Conservation (phyloP, 2,888 invertebrate species). For the Lypha dubia region DNA sequence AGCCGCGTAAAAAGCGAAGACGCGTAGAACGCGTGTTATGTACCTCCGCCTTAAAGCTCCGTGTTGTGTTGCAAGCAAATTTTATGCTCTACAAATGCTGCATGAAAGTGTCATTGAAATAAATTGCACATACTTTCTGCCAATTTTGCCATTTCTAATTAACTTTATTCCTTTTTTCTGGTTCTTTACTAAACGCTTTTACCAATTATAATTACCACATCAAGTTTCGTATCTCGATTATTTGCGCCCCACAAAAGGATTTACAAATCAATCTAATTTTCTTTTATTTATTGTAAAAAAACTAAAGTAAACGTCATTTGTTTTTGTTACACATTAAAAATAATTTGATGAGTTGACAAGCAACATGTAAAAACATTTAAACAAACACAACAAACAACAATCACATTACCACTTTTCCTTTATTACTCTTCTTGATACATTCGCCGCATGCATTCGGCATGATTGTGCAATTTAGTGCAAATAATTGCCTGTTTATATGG, state of each 20-base stretch:
- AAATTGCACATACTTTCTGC: no score
- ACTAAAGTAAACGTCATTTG: no score
- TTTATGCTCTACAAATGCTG: no score
- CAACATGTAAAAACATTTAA: conserved; percentile 57
- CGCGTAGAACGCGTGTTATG: no score
- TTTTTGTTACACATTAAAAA: conserved; percentile 36
- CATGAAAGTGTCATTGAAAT: no score
- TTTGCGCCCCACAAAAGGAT: background rate
- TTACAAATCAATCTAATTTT: background rate
- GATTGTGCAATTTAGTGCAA: conserved; percentile 34
- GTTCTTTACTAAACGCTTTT: background rate
- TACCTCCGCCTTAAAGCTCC: no score
- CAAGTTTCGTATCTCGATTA: background rate
- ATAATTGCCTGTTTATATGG: conserved; percentile 22
- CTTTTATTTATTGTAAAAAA: background rate
- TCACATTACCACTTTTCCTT: conserved; percentile 39
- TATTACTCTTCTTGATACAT: background rate
- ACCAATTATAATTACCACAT: conserved; percentile 20
- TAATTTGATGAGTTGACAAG: conserved; percentile 49
- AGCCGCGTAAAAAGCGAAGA: no score
- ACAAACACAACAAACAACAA: conserved; percentile 51
- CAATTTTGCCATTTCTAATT: background rate
- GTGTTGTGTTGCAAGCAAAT: no score
- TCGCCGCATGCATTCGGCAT: conserved; percentile 11
- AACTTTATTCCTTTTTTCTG: conserved; percentile 3